Conservation (phyloP, 2,888 invertebrate genomes). For the Leptura quadrifasciata region DNA sequence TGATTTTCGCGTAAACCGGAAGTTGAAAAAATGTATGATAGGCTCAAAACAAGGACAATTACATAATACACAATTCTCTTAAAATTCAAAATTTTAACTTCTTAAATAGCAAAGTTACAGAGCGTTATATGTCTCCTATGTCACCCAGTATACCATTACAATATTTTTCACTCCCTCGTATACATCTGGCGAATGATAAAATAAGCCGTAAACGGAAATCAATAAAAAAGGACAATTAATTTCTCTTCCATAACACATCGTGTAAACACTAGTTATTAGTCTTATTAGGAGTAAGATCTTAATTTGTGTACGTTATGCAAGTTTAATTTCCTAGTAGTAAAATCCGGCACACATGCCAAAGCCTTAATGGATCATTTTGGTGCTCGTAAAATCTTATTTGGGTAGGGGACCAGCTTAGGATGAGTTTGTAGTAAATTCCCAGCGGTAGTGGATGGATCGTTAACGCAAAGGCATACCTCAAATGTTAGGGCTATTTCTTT, state of each 20-base stretch:
- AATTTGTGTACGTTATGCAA: constrained; percentile 22
- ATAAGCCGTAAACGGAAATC: not conserved
- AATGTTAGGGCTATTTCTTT: not conserved
- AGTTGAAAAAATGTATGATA: too few species aligned
- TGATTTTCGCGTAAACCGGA: too few species aligned
- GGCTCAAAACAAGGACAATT: too few species aligned
- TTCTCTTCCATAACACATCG: constrained; percentile 8
- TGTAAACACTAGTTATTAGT: constrained; percentile 16
- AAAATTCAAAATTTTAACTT: too few species aligned
- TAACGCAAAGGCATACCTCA: not conserved
- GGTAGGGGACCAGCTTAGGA: not conserved
- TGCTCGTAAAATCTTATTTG: not conserved
- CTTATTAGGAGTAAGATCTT: constrained; percentile 10
- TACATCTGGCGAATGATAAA: not conserved
- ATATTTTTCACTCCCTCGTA: not conserved
- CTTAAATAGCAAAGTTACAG: too few species aligned
- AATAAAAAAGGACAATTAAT: constrained; percentile 16
- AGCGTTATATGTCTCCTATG: too few species aligned
- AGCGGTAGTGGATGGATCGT: not conserved
- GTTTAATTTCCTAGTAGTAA: constrained; percentile 15
- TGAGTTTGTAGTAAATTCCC: not conserved
- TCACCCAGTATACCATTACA: too few species aligned
- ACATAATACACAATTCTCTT: too few species aligned
- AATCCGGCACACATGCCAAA: not conserved
- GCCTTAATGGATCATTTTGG: constrained; percentile 3